These are phyloP conservation scores for Galeopterus variegatus DNA, from an alignment of 2,113 vertebrate species.

Conservation along the genomic window DNA sequence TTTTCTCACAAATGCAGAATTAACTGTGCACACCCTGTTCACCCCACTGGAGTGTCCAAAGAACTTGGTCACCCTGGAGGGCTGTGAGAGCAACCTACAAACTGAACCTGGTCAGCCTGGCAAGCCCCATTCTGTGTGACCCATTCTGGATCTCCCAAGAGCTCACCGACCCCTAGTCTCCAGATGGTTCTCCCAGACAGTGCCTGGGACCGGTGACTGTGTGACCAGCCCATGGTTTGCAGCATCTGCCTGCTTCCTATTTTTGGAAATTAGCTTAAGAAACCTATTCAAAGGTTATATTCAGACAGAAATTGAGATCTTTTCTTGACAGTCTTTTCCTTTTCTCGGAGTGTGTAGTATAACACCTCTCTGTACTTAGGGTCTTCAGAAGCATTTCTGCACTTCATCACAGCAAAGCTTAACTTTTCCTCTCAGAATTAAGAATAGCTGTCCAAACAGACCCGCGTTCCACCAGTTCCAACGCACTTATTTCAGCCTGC, in stretches of 20 bases:
- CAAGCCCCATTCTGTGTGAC: too few relatives aligned
- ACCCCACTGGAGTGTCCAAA: neutral
- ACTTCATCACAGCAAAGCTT: neutral
- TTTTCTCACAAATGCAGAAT: neutral
- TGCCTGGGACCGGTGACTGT: rapidly evolving
- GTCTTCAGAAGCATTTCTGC: neutral
- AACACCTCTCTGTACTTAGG: neutral
- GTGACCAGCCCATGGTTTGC: rapidly evolving
- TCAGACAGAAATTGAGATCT: neutral
- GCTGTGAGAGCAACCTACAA: neutral
- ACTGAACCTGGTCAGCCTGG: neutral
- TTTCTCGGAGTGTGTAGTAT: rapidly evolving
- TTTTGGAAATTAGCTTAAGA: neutral
- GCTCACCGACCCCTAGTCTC: neutral
- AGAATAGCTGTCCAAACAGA: rapidly evolving
- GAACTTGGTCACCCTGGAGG: neutral
- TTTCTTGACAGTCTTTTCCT: neutral
- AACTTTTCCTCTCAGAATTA: neutral
- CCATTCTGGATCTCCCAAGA: too few relatives aligned
- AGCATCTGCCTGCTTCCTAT: neutral
- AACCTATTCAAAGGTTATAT: neutral
- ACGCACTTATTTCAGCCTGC: neutral
- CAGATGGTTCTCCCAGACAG: rapidly evolving
- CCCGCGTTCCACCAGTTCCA: neutral
- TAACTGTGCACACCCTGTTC: neutral